Evolutionary conservation across 2,888 invertebrate species (phyloP).

Genomic region (Arctia plantaginis): DNA sequence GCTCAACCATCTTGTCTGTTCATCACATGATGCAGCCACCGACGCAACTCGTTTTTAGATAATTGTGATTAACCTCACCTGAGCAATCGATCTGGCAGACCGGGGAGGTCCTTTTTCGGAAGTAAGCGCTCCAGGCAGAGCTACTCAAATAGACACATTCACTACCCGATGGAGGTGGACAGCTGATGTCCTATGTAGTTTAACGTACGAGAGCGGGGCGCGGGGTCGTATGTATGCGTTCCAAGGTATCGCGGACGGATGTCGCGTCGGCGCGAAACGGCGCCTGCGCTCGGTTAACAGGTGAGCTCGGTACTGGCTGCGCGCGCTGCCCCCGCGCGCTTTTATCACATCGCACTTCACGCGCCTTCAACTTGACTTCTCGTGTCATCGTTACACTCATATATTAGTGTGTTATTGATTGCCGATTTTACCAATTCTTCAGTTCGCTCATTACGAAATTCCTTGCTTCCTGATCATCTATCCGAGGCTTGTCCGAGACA

Average conservation of each 20-base stretch:
- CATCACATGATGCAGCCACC: constrained; percentile 71
- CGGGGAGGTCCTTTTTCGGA: constrained; percentile 58
- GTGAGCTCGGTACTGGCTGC: constrained; percentile 78
- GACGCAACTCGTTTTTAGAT: constrained; percentile 51
- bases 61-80: constrained; percentile 67
- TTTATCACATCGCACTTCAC: constrained; percentile 81
- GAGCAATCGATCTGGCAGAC: constrained; percentile 58
- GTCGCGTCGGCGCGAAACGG: constrained; percentile 58
- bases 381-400: constrained; percentile 50
- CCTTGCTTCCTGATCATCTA: background rate
- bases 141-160: constrained; percentile 70
- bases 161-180: constrained; percentile 67
- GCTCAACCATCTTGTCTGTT: constrained; percentile 41
- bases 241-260: constrained; percentile 40
- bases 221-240: constrained; percentile 57
- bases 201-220: constrained; percentile 59
- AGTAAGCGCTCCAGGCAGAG: constrained; percentile 57
- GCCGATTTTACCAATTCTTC: constrained; percentile 11
- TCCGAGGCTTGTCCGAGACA: background rate
- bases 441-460: background rate
- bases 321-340: constrained; percentile 75
- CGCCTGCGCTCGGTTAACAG: constrained; percentile 74
- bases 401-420: constrained; percentile 29
- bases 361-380: constrained; percentile 83
- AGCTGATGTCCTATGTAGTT: constrained; percentile 59